These are phyloP conservation scores for Trididemnum nubilum DNA, from an alignment of 23 tunicate genomes.

Conservation along the genomic window DNA sequence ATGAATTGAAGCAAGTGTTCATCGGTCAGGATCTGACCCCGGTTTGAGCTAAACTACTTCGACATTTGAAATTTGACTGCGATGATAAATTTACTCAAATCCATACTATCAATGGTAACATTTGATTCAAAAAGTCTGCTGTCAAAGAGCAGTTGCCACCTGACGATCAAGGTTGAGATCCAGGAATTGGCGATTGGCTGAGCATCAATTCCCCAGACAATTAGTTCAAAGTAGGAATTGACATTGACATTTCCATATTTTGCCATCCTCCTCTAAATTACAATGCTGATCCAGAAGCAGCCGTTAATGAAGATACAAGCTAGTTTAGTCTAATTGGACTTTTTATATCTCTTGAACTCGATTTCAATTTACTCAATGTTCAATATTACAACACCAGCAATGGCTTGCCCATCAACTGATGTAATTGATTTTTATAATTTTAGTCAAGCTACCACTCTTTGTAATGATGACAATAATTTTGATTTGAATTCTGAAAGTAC, in stretches of 20 bases:
- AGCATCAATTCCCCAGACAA: neutral
- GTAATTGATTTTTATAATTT: too few species aligned
- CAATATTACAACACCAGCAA: too few species aligned
- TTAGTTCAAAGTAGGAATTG: neutral
- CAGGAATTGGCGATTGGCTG: neutral
- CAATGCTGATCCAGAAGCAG: too few species aligned
- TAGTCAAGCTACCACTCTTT: too few species aligned
- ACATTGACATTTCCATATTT: neutral
- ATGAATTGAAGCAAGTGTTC: neutral
- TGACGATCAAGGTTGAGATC: neutral
- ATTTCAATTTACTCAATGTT: too few species aligned
- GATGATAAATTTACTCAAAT: neutral
- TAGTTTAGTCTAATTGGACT: too few species aligned
- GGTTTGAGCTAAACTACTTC: neutral
- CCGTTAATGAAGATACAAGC: too few species aligned
- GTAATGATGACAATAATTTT: too few species aligned
- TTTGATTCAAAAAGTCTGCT: neutral
- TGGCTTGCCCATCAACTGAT: too few species aligned
- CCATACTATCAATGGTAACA: neutral
- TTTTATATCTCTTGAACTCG: too few species aligned
- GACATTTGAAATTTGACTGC: neutral
- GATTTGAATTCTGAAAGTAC: too few species aligned
- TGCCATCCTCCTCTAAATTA: neutral
- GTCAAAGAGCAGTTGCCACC: neutral
- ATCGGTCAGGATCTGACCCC: neutral